phyloP scores from a whole-genome alignment of 2,113 vertebrate species.

The Columba janthina region DNA sequence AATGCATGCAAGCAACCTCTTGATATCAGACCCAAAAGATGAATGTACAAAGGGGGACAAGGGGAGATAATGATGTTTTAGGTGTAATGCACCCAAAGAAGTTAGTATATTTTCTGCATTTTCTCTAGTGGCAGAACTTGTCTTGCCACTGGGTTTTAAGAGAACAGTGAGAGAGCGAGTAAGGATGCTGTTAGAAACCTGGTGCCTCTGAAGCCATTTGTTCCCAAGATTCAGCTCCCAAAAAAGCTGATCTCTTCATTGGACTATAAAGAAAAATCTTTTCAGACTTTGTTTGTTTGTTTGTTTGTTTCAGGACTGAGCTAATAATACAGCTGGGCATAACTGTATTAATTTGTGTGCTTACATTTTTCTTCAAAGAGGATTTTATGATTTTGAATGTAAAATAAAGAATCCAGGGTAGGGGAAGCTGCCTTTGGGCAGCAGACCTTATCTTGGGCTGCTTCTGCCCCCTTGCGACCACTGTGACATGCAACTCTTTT shows the following conservation, averaged over 20 bases:
- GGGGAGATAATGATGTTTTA: neutral
- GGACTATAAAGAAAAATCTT: neutral
- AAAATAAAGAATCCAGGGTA: neutral
- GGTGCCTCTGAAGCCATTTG: neutral
- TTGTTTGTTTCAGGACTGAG: neutral
- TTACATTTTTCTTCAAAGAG: neutral
- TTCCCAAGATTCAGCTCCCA: neutral
- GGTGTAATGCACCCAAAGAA: neutral
- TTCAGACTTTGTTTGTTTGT: neutral
- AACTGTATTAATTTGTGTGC: neutral
- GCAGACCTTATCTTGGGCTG: neutral
- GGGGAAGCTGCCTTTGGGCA: neutral
- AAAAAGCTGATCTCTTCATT: neutral
- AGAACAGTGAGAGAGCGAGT: neutral
- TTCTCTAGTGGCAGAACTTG: neutral
- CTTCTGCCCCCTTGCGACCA: constrained; percentile 55
- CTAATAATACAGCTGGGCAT: neutral
- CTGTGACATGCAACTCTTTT: neutral
- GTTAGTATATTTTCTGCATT: neutral
- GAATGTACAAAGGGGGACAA: neutral
- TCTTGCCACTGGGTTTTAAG: neutral
- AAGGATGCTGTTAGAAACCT: neutral
- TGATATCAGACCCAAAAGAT: neutral
- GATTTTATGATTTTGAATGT: neutral
- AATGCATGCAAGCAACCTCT: neutral